Percentiles rank a stretch among this genome's conserved stretches.
phyloP scores from a whole-genome alignment of 2,888 invertebrate genomes.

The Pyrochroa serraticornis region DNA sequence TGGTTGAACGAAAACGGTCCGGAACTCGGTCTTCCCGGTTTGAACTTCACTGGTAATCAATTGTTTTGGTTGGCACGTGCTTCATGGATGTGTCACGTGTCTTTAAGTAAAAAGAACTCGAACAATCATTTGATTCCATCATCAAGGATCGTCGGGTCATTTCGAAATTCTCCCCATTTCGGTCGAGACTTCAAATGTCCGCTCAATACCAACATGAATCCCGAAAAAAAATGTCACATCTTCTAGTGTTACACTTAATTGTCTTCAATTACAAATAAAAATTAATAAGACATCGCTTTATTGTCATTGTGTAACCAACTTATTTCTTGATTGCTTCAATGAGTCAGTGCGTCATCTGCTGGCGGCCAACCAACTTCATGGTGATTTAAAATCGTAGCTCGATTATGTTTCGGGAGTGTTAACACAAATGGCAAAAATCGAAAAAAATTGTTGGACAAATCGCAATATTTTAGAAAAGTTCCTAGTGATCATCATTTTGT shows the following conservation, averaged over 20 bases:
- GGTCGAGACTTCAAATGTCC: conserved; percentile 44
- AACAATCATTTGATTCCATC: conserved; percentile 27
- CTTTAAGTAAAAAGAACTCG: conserved; percentile 3
- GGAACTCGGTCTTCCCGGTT: conserved; percentile 71
- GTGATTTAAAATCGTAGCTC: too few species aligned
- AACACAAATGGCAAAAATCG: conserved; percentile 11
- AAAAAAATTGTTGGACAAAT: conserved; percentile 17
- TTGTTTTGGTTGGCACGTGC: conserved; percentile 53
- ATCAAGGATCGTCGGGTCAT: conserved; percentile 40
- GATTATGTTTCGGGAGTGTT: neutral
- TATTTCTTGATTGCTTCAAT: conserved; percentile 20
- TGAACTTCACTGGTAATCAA: conserved; percentile 67
- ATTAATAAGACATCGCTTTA: conserved; percentile 14
- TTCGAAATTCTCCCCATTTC: conserved; percentile 44
- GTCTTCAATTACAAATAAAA: conserved; percentile 13
- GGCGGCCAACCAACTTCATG: too few species aligned
- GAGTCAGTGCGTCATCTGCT: conserved; percentile 11
- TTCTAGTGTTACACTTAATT: conserved; percentile 11
- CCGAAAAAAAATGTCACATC: conserved; percentile 39
- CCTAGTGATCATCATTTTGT: conserved; percentile 13
- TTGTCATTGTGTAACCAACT: conserved; percentile 11
- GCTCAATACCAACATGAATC: conserved; percentile 43
- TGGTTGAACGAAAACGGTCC: conserved; percentile 70
- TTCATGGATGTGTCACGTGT: conserved; percentile 27
- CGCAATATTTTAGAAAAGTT: conserved; percentile 19